phyloP scores from a whole-genome alignment of 2,113 vertebrate species.

The Tychaedon coryphoeus region DNA sequence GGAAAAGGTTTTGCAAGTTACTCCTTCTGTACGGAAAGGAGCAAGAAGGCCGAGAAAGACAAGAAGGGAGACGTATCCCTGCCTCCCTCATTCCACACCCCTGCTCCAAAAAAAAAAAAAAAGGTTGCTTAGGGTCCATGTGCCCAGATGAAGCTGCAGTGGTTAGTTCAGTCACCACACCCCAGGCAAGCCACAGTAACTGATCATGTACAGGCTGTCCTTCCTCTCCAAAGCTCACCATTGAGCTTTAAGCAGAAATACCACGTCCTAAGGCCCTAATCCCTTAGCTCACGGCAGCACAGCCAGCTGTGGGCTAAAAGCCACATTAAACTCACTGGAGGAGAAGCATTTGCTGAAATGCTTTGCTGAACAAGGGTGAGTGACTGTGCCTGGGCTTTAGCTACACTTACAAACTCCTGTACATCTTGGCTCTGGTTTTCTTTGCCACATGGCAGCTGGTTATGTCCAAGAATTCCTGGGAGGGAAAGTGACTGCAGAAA shows the following conservation, averaged over 20 bases:
- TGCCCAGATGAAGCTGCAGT: neutral
- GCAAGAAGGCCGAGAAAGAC: neutral
- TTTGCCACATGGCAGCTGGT: slow-evolving; percentile 31
- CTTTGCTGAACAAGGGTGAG: neutral
- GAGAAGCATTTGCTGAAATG: neutral
- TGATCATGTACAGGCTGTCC: neutral
- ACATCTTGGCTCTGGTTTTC: neutral
- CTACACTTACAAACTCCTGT: neutral
- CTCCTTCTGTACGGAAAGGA: neutral
- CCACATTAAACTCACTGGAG: neutral
- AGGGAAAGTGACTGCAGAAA: neutral
- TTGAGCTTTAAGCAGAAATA: neutral
- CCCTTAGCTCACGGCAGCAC: neutral
- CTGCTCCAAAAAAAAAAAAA: too few species aligned
- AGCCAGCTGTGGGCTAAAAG: neutral
- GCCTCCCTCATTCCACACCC: accelerated
- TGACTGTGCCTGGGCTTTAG: neutral
- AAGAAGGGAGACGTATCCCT: neutral
- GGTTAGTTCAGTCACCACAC: neutral
- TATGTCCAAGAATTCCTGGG: neutral
- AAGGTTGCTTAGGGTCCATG: accelerated
- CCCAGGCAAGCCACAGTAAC: neutral
- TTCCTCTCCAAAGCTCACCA: neutral
- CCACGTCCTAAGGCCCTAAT: neutral
- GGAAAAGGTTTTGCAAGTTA: neutral